Conservation (phyloP, 2,113 vertebrate species). For the Chaenogobius annularis region DNA sequence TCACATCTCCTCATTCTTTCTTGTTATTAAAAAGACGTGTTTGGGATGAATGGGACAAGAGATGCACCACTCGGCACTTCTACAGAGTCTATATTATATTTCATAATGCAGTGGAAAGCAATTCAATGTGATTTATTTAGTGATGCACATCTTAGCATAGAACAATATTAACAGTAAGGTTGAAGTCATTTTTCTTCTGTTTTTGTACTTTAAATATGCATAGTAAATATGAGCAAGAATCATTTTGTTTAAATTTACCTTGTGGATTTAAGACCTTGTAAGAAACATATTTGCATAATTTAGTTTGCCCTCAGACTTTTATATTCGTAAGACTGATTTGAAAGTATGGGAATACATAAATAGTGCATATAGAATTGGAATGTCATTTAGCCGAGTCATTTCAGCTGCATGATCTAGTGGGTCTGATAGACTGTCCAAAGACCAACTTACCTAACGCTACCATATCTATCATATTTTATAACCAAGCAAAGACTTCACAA, state of each 20-base stretch:
- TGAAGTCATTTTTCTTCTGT: constrained; percentile 7
- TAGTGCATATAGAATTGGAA: too few relatives aligned
- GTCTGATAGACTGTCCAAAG: too few relatives aligned
- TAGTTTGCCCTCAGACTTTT: constrained; percentile 12
- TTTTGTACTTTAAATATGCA: not conserved
- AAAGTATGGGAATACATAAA: constrained; percentile 14
- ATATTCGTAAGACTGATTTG: constrained; percentile 18
- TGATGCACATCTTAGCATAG: not conserved
- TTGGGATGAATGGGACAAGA: constrained; percentile 49
- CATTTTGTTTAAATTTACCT: constrained; percentile 4
- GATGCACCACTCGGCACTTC: constrained; percentile 33
- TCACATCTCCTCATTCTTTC: constrained; percentile 47
- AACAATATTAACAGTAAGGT: constrained; percentile 12
- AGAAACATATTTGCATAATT: constrained; percentile 14
- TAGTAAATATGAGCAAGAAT: not conserved
- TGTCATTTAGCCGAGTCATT: too few relatives aligned
- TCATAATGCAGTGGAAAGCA: constrained; percentile 18
- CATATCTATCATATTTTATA: too few relatives aligned
- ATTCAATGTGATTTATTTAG: constrained; percentile 19
- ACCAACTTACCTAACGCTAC: too few relatives aligned
- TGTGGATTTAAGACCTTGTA: not conserved
- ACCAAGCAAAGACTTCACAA: too few relatives aligned
- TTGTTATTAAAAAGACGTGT: constrained; percentile 53
- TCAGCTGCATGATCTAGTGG: too few relatives aligned
- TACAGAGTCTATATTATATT: constrained; percentile 33